Base-by-base conservation (phyloP, 2,888 invertebrate species). In the Gerris lacustris region DNA sequence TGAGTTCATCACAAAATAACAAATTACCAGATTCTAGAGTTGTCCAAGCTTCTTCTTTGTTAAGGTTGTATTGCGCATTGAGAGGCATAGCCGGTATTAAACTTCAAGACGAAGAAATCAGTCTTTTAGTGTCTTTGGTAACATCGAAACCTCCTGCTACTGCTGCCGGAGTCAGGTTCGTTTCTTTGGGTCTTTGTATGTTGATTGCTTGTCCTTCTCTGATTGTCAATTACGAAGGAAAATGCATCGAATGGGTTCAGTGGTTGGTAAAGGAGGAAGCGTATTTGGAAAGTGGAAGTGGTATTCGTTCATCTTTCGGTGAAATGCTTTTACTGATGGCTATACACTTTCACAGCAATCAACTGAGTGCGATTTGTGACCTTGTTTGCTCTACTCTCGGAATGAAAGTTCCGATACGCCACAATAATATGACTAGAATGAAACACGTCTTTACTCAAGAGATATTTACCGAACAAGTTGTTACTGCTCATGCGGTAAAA, bases 331-430 rank as follows among this genome's bases (percentile, higher is more conserved):
- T 97, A 0, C 82, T 98, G 72, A 92, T 97, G 85, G 97, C 97
- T 0, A 96, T 97, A 75, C 96, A 97, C 80, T 97, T 97, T 80
- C 97, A 97, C 80, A 92, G 94, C 76, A 95, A 94, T 79, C 96
- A 97, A 81, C 84, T 95, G 73, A 87, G 90, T 69, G 94, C 96
- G 6, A 95, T 98, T 70, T 91, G 93, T 70, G 97, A 97, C 78
- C 83, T 97, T 63, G 95, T 97, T 0, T 95, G 94, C 78, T 89
- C 94, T 5, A 96, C 95, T 1, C 82, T 98, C 5, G 95, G 96
- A 44, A 96, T 98, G 94, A 94, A 96, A 79, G 91, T 95, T 0
- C 76, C 76, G 2, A 90, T 91, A 66, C 82, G 94, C 45, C 90
- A 92, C 11, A 94, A 93, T 77, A 93, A 92, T 77, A 87, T 94